A percentile compares a stretch with the other conserved stretches of the same genome.
phyloP scores from a whole-genome alignment of 2,797 vertebrate species.

The Trematomus bernacchii region DNA sequence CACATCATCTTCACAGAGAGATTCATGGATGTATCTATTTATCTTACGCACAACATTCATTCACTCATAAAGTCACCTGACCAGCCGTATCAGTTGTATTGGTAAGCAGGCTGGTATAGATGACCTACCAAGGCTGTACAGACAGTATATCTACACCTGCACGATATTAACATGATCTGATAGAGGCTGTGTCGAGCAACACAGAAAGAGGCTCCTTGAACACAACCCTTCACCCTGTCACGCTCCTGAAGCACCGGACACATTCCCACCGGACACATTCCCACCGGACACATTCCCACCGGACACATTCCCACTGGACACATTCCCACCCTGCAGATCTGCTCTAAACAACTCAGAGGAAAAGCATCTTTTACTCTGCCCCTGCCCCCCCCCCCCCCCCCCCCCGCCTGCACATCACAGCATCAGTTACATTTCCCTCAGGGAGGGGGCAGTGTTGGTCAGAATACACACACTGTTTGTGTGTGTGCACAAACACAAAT shows the following conservation, averaged over 20 bases:
- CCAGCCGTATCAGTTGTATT: neutral
- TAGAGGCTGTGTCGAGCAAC: constrained; percentile 35
- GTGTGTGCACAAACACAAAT: constrained; percentile 33
- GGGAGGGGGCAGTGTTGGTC: constrained; percentile 83
- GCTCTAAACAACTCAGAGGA: constrained; percentile 81
- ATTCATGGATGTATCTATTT: constrained; percentile 54
- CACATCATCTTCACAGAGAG: constrained; percentile 30
- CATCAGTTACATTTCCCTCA: constrained; percentile 73
- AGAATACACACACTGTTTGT: constrained; percentile 64
- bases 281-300: too few species aligned
- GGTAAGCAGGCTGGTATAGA: constrained; percentile 9
- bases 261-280: too few species aligned
- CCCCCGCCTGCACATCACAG: too few species aligned
- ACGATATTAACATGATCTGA: constrained; percentile 33
- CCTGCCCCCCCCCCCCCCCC: too few species aligned
- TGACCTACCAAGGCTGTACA: neutral
- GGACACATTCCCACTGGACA: too few species aligned
- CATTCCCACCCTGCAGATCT: constrained; percentile 67
- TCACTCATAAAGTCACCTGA: constrained; percentile 39
- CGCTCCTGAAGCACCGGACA: constrained; percentile 48
- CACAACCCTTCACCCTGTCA: constrained; percentile 46
- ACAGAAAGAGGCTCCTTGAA: constrained; percentile 34
- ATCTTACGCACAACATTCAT: constrained; percentile 47
- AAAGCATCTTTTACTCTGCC: constrained; percentile 83
- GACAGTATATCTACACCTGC: constrained; percentile 53